Evolutionary conservation across 2,113 vertebrate species (phyloP), one percentile per base, ranked within the genome.

Genomic region (Ceyx melanurus): DNA sequence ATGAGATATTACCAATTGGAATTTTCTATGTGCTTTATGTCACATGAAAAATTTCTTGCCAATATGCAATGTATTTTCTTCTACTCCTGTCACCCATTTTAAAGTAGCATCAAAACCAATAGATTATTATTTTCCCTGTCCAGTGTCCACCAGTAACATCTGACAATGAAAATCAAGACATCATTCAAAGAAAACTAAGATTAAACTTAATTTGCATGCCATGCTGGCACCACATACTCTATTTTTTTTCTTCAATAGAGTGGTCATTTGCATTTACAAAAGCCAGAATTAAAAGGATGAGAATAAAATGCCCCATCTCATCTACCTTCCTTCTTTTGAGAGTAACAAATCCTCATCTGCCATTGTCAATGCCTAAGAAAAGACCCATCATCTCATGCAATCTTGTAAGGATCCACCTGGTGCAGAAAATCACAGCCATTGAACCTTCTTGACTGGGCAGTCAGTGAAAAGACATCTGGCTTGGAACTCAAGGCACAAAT

Each of bases 1-100:
- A 10, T 0, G 2, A 88, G 48, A 12, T 10, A 58, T 18, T 77
- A 86, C 61, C 60, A 56, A 10, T 0, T 46, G 20, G 60, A 79
- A 82, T 31, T 6, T 61, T 28, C 14, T 4, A 3, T 2, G 8
- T 37, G 17, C 6, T 74, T 58, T 73, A 33, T 54, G 43, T 65
- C 31, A 65, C 64, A 11, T n/a, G 13, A 78, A 61, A 64, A 60
- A 15, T 26, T 46, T 91, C 31, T 56, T 67, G 77, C 1, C 1
- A 48, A 37, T 43, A 37, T 0, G 1, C 15, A 79, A 28, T 16
- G 18, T 10, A n/a, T 65, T 80, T 84, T 74, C 33, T 83, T 75
- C 48, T n/a, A 15, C 33, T 65, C 40, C 37, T 26, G 29, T 26
- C 80, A 74, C 50, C 6, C 4, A 54, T 29, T 91, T 68, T 15